Conservation (phyloP, 2,888 invertebrate species). For the Trissoscelio sp. region DNA sequence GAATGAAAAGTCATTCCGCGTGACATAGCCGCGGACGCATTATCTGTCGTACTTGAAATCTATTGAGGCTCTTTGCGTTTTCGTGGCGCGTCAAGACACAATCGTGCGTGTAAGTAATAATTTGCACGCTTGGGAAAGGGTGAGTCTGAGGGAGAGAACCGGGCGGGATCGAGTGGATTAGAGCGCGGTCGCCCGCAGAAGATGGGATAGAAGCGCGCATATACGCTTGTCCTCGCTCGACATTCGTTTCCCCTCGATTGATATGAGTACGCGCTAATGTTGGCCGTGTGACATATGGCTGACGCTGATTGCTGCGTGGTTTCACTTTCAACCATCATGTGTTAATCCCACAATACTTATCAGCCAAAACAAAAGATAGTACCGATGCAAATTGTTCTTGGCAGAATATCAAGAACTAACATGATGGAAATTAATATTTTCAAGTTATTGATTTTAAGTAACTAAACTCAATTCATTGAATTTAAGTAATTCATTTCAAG, state of each 20-base stretch:
- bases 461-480: too few species aligned
- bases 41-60: constrained; percentile 66
- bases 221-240: constrained; percentile 43
- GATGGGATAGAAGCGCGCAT: constrained; percentile 52
- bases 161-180: constrained; percentile 57
- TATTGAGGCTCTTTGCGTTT: constrained; percentile 65
- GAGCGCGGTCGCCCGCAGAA: constrained; percentile 43
- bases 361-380: background rate
- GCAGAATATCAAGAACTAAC: constrained; percentile 7
- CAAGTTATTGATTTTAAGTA: too few species aligned
- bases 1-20: constrained; percentile 70
- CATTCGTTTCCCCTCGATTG: constrained; percentile 76
- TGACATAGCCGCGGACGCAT: constrained; percentile 64
- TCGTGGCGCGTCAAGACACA: constrained; percentile 65
- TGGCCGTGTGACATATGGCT: constrained; percentile 78
- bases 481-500: too few species aligned
- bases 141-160: constrained; percentile 43
- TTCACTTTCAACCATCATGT: constrained; percentile 75
- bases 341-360: constrained; percentile 51
- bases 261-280: constrained; percentile 74
- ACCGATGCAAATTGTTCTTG: constrained; percentile 13
- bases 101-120: constrained; percentile 69
- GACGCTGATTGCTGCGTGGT: constrained; percentile 75
- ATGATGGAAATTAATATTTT: too few species aligned
- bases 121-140: constrained; percentile 66